Percentiles rank a stretch among this genome's conserved stretches.
Conservation (phyloP, 2,113 vertebrate genomes). For the Cricetomys ansorgei region DNA sequence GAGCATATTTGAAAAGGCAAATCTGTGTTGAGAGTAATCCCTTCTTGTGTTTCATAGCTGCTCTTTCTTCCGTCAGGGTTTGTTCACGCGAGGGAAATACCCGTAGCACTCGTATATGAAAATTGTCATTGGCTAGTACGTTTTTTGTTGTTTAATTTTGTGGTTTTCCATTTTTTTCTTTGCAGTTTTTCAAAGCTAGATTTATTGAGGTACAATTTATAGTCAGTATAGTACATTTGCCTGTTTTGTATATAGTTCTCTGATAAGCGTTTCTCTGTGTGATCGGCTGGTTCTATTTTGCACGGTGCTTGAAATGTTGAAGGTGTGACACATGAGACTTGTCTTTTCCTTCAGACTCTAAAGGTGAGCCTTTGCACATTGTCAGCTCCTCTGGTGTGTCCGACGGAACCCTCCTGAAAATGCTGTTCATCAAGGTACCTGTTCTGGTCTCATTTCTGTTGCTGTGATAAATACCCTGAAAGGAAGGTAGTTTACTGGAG, state of each 20-base stretch:
- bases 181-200: background rate
- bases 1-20: background rate
- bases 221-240: background rate
- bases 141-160: background rate
- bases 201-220: background rate
- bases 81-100: background rate
- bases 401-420: slow-evolving; percentile 94
- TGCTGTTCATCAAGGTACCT: slow-evolving; percentile 93
- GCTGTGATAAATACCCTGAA: background rate
- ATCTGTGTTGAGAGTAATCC: slow-evolving; percentile 21
- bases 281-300: background rate
- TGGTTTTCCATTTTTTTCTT: background rate
- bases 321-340: background rate
- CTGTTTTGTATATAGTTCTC: background rate
- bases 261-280: background rate
- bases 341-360: slow-evolving; percentile 86
- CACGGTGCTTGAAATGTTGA: background rate
- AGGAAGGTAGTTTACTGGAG: background rate
- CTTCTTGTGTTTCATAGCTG: slow-evolving; percentile 13
- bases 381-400: slow-evolving; percentile 91
- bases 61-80: slow-evolving; percentile 18
- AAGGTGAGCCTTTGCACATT: slow-evolving; percentile 90
- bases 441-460: slow-evolving; percentile 24
- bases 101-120: background rate
- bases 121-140: background rate